Evolutionary conservation across 2,797 vertebrate species (phyloP).

Genomic region (Toxotes lorentzi): DNA sequence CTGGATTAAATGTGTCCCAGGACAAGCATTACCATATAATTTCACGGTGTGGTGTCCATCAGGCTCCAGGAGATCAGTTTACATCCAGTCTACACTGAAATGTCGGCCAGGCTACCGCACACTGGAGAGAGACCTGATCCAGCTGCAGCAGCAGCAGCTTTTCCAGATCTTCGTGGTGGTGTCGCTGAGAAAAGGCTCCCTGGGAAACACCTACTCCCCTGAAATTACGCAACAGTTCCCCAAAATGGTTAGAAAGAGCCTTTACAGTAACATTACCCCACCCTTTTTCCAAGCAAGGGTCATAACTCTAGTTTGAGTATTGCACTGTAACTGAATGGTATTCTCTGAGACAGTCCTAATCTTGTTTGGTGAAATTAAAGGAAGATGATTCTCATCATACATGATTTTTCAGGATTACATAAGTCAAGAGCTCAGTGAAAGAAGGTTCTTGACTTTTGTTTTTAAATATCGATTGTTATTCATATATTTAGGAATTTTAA

Average conservation of each 20-base stretch:
- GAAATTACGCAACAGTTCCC: constrained; percentile 97
- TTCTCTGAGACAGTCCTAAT: constrained; percentile 24
- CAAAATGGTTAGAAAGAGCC: constrained; percentile 86
- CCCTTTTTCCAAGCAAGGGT: not conserved
- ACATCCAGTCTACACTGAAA: constrained; percentile 88
- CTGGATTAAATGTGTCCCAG: constrained; percentile 20
- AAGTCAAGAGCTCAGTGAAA: not conserved
- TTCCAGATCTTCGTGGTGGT: constrained; percentile 98
- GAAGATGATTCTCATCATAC: constrained; percentile 17
- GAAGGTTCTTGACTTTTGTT: not conserved
- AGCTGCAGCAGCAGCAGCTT: constrained; percentile 94
- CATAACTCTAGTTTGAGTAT: constrained; percentile 3
- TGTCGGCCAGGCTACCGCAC: constrained; percentile 94
- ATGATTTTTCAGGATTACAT: constrained; percentile 6
- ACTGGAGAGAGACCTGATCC: constrained; percentile 94
- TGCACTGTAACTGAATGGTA: constrained; percentile 10
- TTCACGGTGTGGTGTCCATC: constrained; percentile 55
- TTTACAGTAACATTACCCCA: not conserved
- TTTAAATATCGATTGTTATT: not conserved
- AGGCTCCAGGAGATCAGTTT: constrained; percentile 85
- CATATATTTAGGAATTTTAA: not conserved
- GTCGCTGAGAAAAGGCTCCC: constrained; percentile 90
- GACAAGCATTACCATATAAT: constrained; percentile 26
- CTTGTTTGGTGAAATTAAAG: constrained; percentile 41
- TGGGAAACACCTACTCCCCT: constrained; percentile 88